Evolutionary conservation across 2,113 vertebrate species (phyloP).

Genomic region (Corydoras sp.): DNA sequence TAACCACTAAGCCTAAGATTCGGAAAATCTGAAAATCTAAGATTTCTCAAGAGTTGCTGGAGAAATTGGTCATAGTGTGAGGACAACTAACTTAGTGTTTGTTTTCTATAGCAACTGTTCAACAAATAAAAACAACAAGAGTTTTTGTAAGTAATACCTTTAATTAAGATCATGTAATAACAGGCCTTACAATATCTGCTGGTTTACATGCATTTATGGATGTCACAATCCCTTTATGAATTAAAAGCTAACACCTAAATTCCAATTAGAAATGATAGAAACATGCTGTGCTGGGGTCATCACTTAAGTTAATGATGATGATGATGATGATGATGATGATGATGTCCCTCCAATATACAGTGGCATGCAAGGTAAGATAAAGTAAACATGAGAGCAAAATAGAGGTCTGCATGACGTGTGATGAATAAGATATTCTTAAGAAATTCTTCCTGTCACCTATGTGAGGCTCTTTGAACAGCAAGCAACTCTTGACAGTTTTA

Average conservation of each 20-base stretch:
- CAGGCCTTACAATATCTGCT: constrained; percentile 42
- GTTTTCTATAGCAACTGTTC: background rate
- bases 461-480: constrained; percentile 20
- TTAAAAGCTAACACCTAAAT: constrained; percentile 34
- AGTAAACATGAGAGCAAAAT: constrained; percentile 17
- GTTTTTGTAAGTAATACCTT: constrained; percentile 38
- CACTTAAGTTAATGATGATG: constrained; percentile 19
- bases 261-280: constrained; percentile 24
- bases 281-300: constrained; percentile 21
- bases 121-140: constrained; percentile 12
- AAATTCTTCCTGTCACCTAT: constrained; percentile 36
- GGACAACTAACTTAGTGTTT: background rate
- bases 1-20: too few species aligned
- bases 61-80: too few species aligned
- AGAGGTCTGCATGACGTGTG: constrained; percentile 26
- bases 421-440: constrained; percentile 37
- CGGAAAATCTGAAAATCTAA: too few species aligned
- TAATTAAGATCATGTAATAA: constrained; percentile 47
- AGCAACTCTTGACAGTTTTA: constrained; percentile 35
- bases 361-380: constrained; percentile 26
- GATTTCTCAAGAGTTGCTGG: too few species aligned
- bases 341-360: constrained; percentile 19
- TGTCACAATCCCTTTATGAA: constrained; percentile 38
- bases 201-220: constrained; percentile 45
- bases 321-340: constrained; percentile 9